Base-by-base conservation (phyloP, 1,140 invertebrate genomes). In the Eupristina koningsbergeri region DNA sequence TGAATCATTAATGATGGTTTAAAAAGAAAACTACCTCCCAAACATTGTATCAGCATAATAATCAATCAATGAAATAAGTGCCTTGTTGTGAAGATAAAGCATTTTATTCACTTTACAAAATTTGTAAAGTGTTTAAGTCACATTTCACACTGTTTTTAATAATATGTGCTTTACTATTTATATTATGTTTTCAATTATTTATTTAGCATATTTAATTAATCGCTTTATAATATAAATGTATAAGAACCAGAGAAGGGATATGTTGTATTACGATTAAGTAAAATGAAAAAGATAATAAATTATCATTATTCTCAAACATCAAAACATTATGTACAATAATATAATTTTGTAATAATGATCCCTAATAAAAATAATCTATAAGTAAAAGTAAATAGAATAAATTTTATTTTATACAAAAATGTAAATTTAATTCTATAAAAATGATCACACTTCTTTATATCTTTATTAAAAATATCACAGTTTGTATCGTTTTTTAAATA, bases 11-110 rank as follows among this genome's bases (percentile, higher is more conserved):
- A 61, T 41, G n/a, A 5, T 39, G 26, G 31, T 50, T 80, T 83
- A 91, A 89, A 91, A 90, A 93, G 93, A 95, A 95, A 94, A 90
- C 93, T 93, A 92, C 94, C 94, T 95, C 95, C 94, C 94, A 91
- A 93, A 94, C 93, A 93, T 93, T 92, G 93, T 89, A 93, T 94
- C 91, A 94, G 92, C 94, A 89, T 87, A 88, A 88, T 89, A 88
- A 90, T 91, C 86, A 90, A 91, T 91, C 86, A 93, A 92, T 91
- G 88, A 92, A 91, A 91, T 90, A 92, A 91, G 89, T 91, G 88
- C 88, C 86, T 88, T 89, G 84, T 89, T 88, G 89, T 90, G 89
- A 92, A 91, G 85, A 89, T 90, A 89, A 89, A 85, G 87, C 85
- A 85, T 90, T 92, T 93, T 93, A 93, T 93, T 93, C 92, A 93